phyloP scores from a whole-genome alignment of 2,797 vertebrate species.

The Limosa lapponica region DNA sequence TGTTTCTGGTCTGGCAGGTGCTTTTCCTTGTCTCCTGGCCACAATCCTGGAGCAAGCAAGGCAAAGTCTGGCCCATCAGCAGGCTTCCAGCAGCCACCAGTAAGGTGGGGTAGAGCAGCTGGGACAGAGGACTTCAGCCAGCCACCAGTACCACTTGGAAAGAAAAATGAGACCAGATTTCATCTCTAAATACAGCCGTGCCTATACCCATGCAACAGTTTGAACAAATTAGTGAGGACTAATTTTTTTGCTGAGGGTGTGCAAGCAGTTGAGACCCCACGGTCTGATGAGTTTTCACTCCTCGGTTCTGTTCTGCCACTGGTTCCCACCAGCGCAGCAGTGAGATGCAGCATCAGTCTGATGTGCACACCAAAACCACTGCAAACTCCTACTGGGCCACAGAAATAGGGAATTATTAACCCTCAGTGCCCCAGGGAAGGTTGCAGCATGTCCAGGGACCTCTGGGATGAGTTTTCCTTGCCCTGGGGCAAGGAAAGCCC shows the following conservation, averaged over 20 bases:
- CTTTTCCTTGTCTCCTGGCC: not conserved
- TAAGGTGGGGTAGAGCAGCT: not conserved
- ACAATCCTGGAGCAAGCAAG: accelerated
- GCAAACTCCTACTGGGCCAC: not conserved
- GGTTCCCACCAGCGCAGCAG: not conserved
- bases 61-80: not conserved
- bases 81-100: not conserved
- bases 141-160: not conserved
- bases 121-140: not conserved
- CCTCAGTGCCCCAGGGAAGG: not conserved
- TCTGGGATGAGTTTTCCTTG: not conserved
- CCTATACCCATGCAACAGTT: not conserved
- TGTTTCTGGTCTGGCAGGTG: not conserved
- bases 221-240: not conserved
- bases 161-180: not conserved
- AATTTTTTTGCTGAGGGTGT: not conserved
- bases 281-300: not conserved
- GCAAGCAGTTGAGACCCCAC: accelerated
- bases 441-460: not conserved
- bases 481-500: not conserved
- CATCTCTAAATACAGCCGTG: not conserved
- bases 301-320: not conserved
- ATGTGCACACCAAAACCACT: accelerated
- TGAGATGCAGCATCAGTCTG: not conserved
- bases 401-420: not conserved